These are phyloP conservation scores for Pollimyrus isidori DNA, from an alignment of 2,113 vertebrate species.

Conservation along the genomic window DNA sequence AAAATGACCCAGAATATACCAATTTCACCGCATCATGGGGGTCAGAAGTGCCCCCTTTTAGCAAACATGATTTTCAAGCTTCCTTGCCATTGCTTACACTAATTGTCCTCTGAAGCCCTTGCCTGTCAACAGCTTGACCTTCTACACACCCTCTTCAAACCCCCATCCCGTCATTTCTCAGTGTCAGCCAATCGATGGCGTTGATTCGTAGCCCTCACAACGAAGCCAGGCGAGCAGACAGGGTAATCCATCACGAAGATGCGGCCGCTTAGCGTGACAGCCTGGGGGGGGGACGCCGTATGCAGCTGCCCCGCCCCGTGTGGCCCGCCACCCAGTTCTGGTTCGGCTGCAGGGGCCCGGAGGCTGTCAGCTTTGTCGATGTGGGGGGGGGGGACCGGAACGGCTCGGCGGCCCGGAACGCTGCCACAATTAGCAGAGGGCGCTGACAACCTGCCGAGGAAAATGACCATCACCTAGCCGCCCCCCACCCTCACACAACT, in stretches of 20 bases:
- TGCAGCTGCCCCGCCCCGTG: background rate
- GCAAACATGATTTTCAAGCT: background rate
- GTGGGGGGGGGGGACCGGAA: slow-evolving; percentile 30
- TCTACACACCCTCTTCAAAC: slow-evolving; percentile 19
- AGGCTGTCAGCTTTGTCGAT: slow-evolving; percentile 26
- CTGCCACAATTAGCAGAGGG: slow-evolving; percentile 31
- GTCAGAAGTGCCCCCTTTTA: background rate
- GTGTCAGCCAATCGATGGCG: slow-evolving; percentile 64
- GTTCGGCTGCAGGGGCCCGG: slow-evolving; percentile 1
- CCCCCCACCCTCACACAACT: slow-evolving; percentile 7
- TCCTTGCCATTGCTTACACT: slow-evolving; percentile 25
- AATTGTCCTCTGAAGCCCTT: slow-evolving; percentile 48
- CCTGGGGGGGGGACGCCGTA: slow-evolving; percentile 24
- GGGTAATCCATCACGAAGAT: slow-evolving; percentile 68
- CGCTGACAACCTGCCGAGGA: slow-evolving; percentile 41
- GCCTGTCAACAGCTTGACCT: slow-evolving; percentile 40
- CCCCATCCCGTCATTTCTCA: slow-evolving; percentile 63
- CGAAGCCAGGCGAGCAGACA: slow-evolving; percentile 62
- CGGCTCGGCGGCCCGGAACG: slow-evolving; percentile 22
- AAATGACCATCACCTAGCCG: slow-evolving; percentile 18
- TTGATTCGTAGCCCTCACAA: slow-evolving; percentile 62
- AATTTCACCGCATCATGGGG: background rate
- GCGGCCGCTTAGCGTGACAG: slow-evolving; percentile 60
- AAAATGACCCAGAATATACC: background rate
- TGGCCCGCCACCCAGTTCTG: background rate